Percentiles rank a stretch among this genome's conserved stretches.
These are phyloP conservation scores for Hestina assimilis DNA, from an alignment of 1,140 invertebrate species.

Conservation along the genomic window DNA sequence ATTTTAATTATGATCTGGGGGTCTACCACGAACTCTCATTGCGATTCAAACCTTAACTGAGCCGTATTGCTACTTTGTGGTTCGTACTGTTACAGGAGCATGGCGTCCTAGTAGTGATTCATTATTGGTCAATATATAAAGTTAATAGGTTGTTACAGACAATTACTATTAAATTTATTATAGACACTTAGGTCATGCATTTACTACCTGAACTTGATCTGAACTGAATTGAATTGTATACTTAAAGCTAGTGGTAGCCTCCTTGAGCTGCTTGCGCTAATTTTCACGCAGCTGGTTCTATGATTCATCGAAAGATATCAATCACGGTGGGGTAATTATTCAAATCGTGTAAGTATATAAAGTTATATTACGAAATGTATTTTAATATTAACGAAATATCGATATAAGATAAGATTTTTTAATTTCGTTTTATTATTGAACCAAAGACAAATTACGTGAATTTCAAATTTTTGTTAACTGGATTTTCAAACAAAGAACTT, in stretches of 20 bases:
- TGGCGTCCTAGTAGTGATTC: too few relatives aligned
- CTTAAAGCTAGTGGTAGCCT: too few relatives aligned
- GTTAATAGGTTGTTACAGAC: too few relatives aligned
- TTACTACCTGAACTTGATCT: too few relatives aligned
- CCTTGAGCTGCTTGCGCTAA: slow-evolving; percentile 17
- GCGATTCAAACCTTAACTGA: too few relatives aligned
- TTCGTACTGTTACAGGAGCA: too few relatives aligned
- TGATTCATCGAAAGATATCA: slow-evolving; percentile 26
- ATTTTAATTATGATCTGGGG: slow-evolving; percentile 28
- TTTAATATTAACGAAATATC: background rate
- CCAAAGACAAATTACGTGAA: background rate
- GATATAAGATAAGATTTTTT: background rate
- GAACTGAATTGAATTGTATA: too few relatives aligned
- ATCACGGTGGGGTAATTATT: slow-evolving; percentile 18
- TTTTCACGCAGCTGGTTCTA: slow-evolving; percentile 27
- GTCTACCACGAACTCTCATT: too few relatives aligned
- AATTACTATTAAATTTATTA: too few relatives aligned
- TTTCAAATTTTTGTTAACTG: background rate
- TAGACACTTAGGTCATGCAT: too few relatives aligned
- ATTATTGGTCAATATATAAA: too few relatives aligned
- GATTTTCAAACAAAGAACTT: background rate
- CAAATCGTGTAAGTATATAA: slow-evolving; percentile 3
- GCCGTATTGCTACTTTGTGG: too few relatives aligned
- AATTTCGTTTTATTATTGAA: background rate
- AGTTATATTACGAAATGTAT: background rate